Percentiles rank a stretch among this genome's conserved stretches.
phyloP scores from a whole-genome alignment of 1,140 invertebrate species.

The Sitobion miscanthi region DNA sequence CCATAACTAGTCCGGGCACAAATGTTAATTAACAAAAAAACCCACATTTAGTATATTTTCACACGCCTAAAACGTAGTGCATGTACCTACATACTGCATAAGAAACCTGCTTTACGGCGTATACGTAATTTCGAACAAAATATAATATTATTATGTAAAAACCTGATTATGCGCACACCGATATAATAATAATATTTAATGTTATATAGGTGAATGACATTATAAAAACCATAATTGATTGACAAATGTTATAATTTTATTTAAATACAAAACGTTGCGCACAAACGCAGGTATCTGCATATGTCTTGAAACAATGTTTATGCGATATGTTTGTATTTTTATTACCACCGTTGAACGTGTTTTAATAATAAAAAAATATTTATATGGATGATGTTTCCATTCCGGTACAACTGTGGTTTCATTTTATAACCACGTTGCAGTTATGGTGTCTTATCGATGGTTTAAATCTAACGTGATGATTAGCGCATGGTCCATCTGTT shows the following conservation, averaged over 20 bases:
- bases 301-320: neutral
- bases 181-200: neutral
- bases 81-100: neutral
- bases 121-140: constrained; percentile 1
- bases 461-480: neutral
- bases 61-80: neutral
- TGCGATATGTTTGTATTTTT: neutral
- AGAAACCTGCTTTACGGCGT: constrained; percentile 33
- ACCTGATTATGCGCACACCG: neutral
- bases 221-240: neutral
- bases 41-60: neutral
- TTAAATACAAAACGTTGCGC: neutral
- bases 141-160: neutral
- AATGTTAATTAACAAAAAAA: constrained; percentile 29
- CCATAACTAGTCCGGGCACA: neutral
- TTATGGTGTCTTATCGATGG: constrained; percentile 24
- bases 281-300: neutral
- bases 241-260: constrained; percentile 9
- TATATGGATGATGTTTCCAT: neutral
- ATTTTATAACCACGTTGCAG: neutral
- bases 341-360: neutral
- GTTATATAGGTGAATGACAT: constrained; percentile 25
- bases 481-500: constrained; percentile 27
- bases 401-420: neutral
- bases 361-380: no score